Percentiles rank a stretch among this genome's conserved stretches.
phyloP scores from a whole-genome alignment of 92 coral and sea anemone genomes.

The Bergia sp. region DNA sequence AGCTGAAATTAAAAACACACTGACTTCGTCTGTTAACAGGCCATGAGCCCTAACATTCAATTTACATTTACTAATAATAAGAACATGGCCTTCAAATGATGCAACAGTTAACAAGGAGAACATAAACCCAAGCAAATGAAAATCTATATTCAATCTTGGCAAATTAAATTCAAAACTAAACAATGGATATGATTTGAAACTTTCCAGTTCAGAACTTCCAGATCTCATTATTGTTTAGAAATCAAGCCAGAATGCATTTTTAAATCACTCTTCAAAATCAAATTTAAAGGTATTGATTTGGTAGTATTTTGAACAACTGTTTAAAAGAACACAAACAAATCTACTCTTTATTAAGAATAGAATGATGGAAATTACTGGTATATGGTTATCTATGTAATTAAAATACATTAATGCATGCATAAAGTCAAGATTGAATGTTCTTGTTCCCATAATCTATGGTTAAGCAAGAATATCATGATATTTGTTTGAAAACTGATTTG shows the following conservation, averaged over 20 bases:
- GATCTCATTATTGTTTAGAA: not conserved
- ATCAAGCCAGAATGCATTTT: not conserved
- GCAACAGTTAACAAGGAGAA: slow-evolving; percentile 11
- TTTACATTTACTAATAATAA: not conserved
- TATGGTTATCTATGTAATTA: not conserved
- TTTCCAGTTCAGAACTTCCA: not conserved
- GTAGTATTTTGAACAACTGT: not conserved
- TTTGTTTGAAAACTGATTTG: slow-evolving; percentile 22
- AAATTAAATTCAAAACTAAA: not conserved
- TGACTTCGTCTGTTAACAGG: too few species aligned
- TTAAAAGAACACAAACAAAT: not conserved
- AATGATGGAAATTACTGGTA: too few species aligned
- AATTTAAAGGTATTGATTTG: not conserved
- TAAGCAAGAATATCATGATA: not conserved
- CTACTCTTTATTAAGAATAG: not conserved
- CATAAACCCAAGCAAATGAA: not conserved
- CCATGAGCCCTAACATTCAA: not conserved
- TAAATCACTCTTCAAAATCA: not conserved
- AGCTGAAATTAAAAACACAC: too few species aligned
- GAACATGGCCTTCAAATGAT: not conserved
- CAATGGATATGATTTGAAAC: not conserved
- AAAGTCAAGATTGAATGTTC: slow-evolving; percentile 3
- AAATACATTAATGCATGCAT: not conserved
- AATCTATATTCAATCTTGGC: not conserved
- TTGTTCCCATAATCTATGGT: not conserved